A percentile compares a stretch with the other conserved stretches of the same genome.
These are phyloP conservation scores for Boloria selene DNA, from an alignment of 2,888 invertebrate species.

Conservation along the genomic window DNA sequence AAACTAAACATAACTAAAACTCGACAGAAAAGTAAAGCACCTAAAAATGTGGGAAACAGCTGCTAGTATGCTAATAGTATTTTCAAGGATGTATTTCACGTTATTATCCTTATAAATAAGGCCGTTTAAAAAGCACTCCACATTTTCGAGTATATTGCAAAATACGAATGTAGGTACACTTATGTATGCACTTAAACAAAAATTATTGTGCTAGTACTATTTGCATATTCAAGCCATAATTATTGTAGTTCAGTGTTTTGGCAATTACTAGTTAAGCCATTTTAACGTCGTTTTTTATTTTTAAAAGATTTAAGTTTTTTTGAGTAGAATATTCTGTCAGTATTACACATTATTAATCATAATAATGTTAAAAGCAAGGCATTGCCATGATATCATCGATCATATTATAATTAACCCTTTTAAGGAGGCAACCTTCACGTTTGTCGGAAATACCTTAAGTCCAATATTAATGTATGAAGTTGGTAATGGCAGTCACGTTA, in stretches of 20 bases:
- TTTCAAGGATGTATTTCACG: constrained; percentile 8
- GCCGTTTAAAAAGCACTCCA: constrained; percentile 9
- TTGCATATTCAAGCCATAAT: constrained; percentile 9
- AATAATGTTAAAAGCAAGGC: not conserved
- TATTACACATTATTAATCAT: not conserved
- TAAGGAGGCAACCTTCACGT: constrained; percentile 31
- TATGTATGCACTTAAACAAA: constrained; percentile 10
- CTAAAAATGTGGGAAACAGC: constrained; percentile 15
- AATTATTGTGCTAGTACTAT: not conserved
- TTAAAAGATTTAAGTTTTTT: not conserved
- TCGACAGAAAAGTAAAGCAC: not conserved
- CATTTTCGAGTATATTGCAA: constrained; percentile 3
- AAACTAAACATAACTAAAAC: not conserved
- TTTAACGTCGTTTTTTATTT: not conserved
- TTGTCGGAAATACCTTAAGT: constrained; percentile 43
- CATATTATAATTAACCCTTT: constrained; percentile 25
- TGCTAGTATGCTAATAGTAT: constrained; percentile 14
- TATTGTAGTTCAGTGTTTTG: constrained; percentile 1
- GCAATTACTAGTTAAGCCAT: not conserved
- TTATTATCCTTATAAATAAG: constrained; percentile 18
- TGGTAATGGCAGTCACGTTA: constrained; percentile 63
- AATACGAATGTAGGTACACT: not conserved
- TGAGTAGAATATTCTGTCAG: not conserved
- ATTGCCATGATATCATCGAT: constrained; percentile 7
- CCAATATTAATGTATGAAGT: constrained; percentile 57